A percentile compares a stretch with the other conserved stretches of the same genome.
phyloP scores from a whole-genome alignment of 2,888 invertebrate species.

The Bellardia pandia region DNA sequence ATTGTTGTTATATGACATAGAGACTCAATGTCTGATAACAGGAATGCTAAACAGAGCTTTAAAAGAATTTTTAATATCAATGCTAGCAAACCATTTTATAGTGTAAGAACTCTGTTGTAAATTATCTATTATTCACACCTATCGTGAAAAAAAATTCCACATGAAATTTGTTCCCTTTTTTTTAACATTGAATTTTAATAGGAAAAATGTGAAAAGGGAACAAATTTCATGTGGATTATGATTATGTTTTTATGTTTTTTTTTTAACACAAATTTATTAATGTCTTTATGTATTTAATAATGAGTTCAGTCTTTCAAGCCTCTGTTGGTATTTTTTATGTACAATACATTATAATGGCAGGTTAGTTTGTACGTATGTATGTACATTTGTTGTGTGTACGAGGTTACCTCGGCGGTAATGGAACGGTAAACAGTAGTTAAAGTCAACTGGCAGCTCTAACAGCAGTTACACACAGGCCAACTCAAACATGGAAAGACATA shows the following conservation, averaged over 20 bases:
- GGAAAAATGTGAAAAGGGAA: too few relatives aligned
- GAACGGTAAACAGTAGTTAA: conserved; percentile 68
- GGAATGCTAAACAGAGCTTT: neutral
- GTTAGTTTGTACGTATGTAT: conserved; percentile 2
- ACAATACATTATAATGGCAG: conserved; percentile 17
- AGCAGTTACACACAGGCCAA: conserved; percentile 38
- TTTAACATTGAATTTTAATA: too few relatives aligned
- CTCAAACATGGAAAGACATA: conserved; percentile 4
- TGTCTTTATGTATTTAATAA: neutral
- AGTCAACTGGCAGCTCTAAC: conserved; percentile 41
- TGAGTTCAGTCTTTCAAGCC: neutral
- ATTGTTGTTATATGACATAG: conserved; percentile 61
- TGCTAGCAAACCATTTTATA: too few relatives aligned
- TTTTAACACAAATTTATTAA: too few relatives aligned
- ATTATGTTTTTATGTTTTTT: too few relatives aligned
- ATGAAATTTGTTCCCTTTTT: too few relatives aligned
- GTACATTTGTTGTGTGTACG: conserved; percentile 2
- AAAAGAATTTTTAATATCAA: conserved; percentile 2
- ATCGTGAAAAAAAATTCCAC: too few relatives aligned
- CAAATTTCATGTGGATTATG: too few relatives aligned
- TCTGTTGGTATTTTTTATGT: neutral
- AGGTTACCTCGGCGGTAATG: conserved; percentile 49
- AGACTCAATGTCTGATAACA: conserved; percentile 65
- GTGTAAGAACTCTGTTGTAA: too few relatives aligned
- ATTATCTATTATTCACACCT: too few relatives aligned